Evolutionary conservation across 1,140 invertebrate species (phyloP).

Genomic region (Papilio helenus): DNA sequence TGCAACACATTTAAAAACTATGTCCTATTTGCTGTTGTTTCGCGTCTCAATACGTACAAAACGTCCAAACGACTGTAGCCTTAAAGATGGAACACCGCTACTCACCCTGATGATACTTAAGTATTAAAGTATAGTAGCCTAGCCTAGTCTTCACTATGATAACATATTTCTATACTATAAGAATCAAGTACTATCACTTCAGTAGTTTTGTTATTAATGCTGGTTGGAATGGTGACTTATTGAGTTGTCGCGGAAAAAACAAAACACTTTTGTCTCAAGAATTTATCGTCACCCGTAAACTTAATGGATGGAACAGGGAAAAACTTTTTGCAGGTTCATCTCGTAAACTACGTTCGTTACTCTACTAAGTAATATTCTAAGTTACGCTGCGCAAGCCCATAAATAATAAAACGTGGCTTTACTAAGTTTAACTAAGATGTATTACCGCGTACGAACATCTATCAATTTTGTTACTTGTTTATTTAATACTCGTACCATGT

Average conservation of each 20-base stretch:
- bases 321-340: slow-evolving; percentile 66
- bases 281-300: slow-evolving; percentile 69
- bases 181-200: not conserved
- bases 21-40: no score
- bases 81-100: no score
- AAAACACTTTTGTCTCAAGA: slow-evolving; percentile 52
- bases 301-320: slow-evolving; percentile 72
- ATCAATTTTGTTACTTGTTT: slow-evolving; percentile 25
- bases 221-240: slow-evolving; percentile 28
- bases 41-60: no score
- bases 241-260: slow-evolving; percentile 45
- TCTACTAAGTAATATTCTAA: slow-evolving; percentile 40
- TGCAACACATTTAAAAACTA: no score
- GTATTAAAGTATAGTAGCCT: no score
- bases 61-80: no score
- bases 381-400: slow-evolving; percentile 27
- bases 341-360: slow-evolving; percentile 43
- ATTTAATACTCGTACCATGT: not conserved
- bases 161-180: not conserved
- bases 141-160: not conserved
- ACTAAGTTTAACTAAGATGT: slow-evolving; percentile 32
- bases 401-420: slow-evolving; percentile 46
- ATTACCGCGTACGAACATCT: slow-evolving; percentile 15
- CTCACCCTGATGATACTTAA: no score
- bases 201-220: slow-evolving; percentile 20